Evolutionary conservation across 2,888 invertebrate species (phyloP).

Genomic region (Drosophila rubida): DNA sequence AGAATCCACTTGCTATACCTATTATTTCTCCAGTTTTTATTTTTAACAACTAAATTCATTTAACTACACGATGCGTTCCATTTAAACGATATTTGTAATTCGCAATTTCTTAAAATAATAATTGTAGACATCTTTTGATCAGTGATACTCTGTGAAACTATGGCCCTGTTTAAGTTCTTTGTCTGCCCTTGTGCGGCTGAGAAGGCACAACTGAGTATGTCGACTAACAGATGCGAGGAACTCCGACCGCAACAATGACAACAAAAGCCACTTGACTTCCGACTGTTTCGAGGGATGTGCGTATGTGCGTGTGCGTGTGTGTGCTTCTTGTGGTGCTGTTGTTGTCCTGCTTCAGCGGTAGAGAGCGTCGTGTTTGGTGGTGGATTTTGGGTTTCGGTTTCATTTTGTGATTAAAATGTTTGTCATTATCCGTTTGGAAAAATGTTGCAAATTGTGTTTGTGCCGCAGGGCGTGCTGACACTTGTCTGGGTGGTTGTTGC

Average conservation of each 20-base stretch:
- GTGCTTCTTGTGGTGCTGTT: constrained; percentile 22
- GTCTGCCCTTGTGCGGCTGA: not conserved
- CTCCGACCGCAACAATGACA: constrained; percentile 3
- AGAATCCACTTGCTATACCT: too few species aligned
- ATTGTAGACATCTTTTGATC: too few species aligned
- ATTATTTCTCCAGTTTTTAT: too few species aligned
- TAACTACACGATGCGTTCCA: too few species aligned
- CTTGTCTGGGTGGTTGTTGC: constrained; percentile 51
- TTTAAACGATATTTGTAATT: too few species aligned
- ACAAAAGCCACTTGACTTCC: constrained; percentile 75
- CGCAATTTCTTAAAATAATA: too few species aligned
- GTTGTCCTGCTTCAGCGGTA: constrained; percentile 38
- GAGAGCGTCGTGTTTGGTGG: constrained; percentile 46
- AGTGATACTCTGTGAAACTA: not conserved
- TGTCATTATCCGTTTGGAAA: constrained; percentile 84
- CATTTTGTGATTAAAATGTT: constrained; percentile 81
- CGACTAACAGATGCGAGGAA: not conserved
- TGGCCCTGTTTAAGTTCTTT: not conserved
- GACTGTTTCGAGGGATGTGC: constrained; percentile 42
- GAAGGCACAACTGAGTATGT: not conserved
- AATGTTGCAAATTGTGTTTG: constrained; percentile 83
- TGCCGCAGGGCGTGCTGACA: constrained; percentile 77
- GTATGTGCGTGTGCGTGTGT: constrained; percentile 3
- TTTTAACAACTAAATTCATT: too few species aligned
- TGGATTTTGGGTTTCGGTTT: constrained; percentile 29